Evolutionary conservation across 2,113 vertebrate species (phyloP).

Genomic region (Capricornis sumatraensis): DNA sequence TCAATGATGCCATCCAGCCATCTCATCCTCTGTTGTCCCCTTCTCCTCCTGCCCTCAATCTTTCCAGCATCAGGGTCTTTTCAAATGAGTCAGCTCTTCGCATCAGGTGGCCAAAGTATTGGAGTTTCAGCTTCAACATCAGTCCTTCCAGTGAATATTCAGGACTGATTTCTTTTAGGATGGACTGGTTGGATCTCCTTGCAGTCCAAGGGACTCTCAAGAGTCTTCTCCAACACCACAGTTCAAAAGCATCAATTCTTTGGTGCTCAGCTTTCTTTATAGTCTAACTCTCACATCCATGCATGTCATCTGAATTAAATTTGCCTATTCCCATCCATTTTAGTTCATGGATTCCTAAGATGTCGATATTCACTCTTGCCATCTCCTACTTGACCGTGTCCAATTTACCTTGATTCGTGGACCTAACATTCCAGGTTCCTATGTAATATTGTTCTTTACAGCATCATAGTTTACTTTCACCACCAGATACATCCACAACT

Average conservation of each 20-base stretch:
- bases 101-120: background rate
- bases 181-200: background rate
- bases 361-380: background rate
- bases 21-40: background rate
- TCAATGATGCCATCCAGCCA: background rate
- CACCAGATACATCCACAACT: background rate
- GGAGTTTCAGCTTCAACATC: background rate
- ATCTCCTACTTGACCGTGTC: background rate
- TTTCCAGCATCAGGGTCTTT: background rate
- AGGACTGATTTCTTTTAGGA: background rate
- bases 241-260: background rate
- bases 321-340: background rate
- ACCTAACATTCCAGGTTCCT: background rate
- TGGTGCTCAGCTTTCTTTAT: background rate
- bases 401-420: background rate
- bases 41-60: background rate
- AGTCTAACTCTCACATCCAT: background rate
- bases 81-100: background rate
- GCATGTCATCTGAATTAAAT: background rate
- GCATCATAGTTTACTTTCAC: background rate
- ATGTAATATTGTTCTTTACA: background rate
- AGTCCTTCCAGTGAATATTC: background rate
- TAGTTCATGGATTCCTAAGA: background rate
- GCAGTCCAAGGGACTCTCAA: background rate
- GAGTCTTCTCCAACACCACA: background rate